A percentile compares a stretch with the other conserved stretches of the same genome.
These are phyloP conservation scores for Aptenodytes forsteri DNA, from an alignment of 2,113 vertebrate genomes.

Conservation along the genomic window DNA sequence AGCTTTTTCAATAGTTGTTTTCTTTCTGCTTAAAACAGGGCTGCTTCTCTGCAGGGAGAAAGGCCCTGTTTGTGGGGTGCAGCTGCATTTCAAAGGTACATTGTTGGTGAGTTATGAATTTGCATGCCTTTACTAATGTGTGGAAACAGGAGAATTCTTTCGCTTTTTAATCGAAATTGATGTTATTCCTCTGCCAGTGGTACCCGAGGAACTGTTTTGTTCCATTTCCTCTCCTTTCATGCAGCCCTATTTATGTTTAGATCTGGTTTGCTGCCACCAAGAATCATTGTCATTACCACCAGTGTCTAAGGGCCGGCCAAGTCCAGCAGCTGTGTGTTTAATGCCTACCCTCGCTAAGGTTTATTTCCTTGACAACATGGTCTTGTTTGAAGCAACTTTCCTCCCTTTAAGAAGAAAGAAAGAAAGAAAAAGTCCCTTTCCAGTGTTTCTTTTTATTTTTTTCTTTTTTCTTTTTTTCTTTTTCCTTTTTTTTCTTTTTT, in stretches of 20 bases:
- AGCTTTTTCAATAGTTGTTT: slow-evolving; percentile 75
- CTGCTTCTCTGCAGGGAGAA: slow-evolving; percentile 77
- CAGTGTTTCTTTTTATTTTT: background rate
- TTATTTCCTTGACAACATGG: slow-evolving; percentile 84
- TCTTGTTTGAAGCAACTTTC: slow-evolving; percentile 75
- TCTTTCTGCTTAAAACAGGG: slow-evolving; percentile 78
- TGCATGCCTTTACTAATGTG: slow-evolving; percentile 79
- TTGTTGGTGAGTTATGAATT: slow-evolving; percentile 83
- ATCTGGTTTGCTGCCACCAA: slow-evolving; percentile 79
- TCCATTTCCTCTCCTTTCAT: slow-evolving; percentile 82
- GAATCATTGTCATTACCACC: slow-evolving; percentile 77
- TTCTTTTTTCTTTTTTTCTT: background rate
- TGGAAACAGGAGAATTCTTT: slow-evolving; percentile 81
- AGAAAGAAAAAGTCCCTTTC: slow-evolving; percentile 9
- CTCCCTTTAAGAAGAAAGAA: background rate
- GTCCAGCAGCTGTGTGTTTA: slow-evolving; percentile 86
- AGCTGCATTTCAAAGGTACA: slow-evolving; percentile 85
- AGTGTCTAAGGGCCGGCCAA: slow-evolving; percentile 77
- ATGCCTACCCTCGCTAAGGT: slow-evolving; percentile 75
- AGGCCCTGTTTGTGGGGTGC: slow-evolving; percentile 75
- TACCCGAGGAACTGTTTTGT: slow-evolving; percentile 82
- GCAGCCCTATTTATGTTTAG: slow-evolving; percentile 79
- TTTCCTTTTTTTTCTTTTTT: background rate
- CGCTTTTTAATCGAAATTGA: slow-evolving; percentile 78
- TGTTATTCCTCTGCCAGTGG: slow-evolving; percentile 84